Evolutionary conservation across 2,888 invertebrate species (phyloP).

Genomic region (Phaonia tiefii): DNA sequence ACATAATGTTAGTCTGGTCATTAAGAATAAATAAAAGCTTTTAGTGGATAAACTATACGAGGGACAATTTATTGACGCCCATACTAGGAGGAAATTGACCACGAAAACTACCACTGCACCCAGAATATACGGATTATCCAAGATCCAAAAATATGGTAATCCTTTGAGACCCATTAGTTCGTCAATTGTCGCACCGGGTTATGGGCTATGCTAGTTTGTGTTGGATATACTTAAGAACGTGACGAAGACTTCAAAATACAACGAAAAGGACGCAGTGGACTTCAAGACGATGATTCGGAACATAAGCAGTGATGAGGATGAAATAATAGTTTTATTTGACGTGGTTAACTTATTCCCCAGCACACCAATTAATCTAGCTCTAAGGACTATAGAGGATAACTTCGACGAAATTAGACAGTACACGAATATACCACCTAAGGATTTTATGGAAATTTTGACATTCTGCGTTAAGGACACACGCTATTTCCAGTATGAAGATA

Average conservation of each 20-base stretch:
- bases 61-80: too few species aligned
- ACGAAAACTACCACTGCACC: too few species aligned
- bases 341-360: not conserved
- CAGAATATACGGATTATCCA: not conserved
- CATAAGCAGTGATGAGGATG: not conserved
- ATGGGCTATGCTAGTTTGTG: not conserved
- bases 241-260: not conserved
- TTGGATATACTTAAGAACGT: not conserved
- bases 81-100: too few species aligned
- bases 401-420: not conserved
- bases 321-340: not conserved
- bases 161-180: not conserved
- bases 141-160: not conserved
- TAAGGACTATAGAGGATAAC: not conserved
- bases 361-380: not conserved
- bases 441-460: not conserved
- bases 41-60: too few species aligned
- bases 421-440: not conserved
- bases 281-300: not conserved
- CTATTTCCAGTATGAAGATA: not conserved
- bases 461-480: not conserved
- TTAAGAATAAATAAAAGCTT: too few species aligned
- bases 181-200: not conserved
- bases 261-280: not conserved
- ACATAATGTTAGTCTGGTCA: too few species aligned